These are phyloP conservation scores for Paramormyrops hopkinsi DNA, from an alignment of 2,797 vertebrate species.

Conservation along the genomic window DNA sequence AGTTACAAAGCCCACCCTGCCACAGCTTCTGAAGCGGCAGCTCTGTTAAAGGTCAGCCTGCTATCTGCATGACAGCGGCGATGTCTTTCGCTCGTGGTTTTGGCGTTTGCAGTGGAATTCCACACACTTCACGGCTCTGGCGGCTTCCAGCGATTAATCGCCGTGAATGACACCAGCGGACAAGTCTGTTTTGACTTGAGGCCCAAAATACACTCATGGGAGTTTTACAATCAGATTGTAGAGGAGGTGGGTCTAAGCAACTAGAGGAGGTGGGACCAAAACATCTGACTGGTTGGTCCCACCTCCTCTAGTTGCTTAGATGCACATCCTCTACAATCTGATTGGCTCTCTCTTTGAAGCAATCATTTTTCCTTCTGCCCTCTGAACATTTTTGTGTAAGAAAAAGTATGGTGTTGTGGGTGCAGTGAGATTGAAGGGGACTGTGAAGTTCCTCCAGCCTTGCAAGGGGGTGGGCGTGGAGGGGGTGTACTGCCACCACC, in stretches of 20 bases:
- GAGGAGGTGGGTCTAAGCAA: no score
- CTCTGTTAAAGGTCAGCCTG: slow-evolving; percentile 85
- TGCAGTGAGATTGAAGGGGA: slow-evolving; percentile 66
- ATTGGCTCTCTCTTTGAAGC: background rate
- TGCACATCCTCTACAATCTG: background rate
- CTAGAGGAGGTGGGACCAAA: background rate
- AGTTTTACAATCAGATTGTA: background rate
- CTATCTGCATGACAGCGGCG: slow-evolving; percentile 88
- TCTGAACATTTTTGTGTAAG: no score
- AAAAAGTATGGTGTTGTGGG: slow-evolving; percentile 68
- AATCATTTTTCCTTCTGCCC: no score
- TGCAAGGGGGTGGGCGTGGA: background rate
- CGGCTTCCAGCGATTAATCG: slow-evolving; percentile 87
- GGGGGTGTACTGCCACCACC: slow-evolving; percentile 43
- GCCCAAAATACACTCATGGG: slow-evolving; percentile 62
- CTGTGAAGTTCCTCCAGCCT: slow-evolving; percentile 46
- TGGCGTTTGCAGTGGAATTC: slow-evolving; percentile 76
- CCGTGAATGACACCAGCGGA: slow-evolving; percentile 78
- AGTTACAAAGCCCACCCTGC: slow-evolving; percentile 77
- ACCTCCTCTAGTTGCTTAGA: background rate
- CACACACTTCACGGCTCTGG: slow-evolving; percentile 74
- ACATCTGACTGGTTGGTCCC: background rate
- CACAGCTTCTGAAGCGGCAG: slow-evolving; percentile 72
- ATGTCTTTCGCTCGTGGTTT: slow-evolving; percentile 83
- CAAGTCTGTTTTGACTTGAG: slow-evolving; percentile 85